Percentiles rank a stretch among this genome's conserved stretches.
Conservation (phyloP, 2,888 invertebrate species). For the Stegana nigrithorax region DNA sequence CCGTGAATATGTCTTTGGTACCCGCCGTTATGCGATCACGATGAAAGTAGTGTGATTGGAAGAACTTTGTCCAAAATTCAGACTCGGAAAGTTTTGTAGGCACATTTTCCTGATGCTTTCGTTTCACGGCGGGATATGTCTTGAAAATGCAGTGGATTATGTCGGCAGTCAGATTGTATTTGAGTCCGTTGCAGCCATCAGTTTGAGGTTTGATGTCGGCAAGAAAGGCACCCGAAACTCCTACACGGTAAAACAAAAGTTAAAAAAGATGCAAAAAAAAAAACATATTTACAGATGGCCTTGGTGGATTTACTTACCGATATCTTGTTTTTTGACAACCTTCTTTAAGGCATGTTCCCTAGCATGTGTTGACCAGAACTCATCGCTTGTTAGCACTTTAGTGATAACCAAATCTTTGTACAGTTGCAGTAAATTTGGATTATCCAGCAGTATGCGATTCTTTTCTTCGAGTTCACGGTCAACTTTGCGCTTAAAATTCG, state of each 20-base stretch:
- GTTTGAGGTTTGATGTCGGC: constrained; percentile 97
- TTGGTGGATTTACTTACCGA: constrained; percentile 75
- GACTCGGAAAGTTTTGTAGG: constrained; percentile 94
- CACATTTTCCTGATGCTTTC: constrained; percentile 96
- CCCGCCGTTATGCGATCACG: constrained; percentile 90
- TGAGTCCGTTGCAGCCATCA: constrained; percentile 95
- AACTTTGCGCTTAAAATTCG: constrained; percentile 93
- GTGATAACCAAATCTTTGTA: constrained; percentile 98
- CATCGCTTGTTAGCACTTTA: constrained; percentile 94
- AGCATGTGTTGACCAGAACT: constrained; percentile 96
- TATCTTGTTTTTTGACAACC: constrained; percentile 82
- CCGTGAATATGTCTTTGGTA: constrained; percentile 95
- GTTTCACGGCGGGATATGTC: constrained; percentile 98
- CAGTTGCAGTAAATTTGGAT: constrained; percentile 90
- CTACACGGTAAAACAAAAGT: constrained; percentile 58
- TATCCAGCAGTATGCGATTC: constrained; percentile 87
- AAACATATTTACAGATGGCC: neutral
- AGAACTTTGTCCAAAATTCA: constrained; percentile 99
- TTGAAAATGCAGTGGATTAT: constrained; percentile 98
- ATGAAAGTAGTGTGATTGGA: constrained; percentile 99
- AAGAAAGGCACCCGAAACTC: constrained; percentile 81
- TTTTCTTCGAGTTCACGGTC: constrained; percentile 91
- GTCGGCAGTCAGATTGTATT: constrained; percentile 96
- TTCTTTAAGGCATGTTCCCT: constrained; percentile 80
- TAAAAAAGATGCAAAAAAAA: neutral